Evolutionary conservation across 2,797 vertebrate species (phyloP).

Genomic region (Champsocephalus esox): DNA sequence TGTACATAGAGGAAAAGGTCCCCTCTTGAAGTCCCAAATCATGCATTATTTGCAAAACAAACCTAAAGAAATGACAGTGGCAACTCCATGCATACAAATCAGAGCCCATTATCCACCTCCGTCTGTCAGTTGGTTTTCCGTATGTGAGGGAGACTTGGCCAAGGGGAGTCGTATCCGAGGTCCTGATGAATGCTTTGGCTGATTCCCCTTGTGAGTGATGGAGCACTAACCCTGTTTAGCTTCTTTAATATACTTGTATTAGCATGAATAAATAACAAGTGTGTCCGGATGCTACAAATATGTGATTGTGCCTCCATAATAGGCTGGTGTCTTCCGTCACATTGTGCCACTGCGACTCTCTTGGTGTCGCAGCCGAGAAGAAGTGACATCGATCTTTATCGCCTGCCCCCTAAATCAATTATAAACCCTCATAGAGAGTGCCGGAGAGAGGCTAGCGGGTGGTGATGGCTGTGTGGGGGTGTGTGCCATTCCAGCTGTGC

Average conservation of each 20-base stretch:
- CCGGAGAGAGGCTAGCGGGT: conserved; percentile 53
- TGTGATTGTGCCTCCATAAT: conserved; percentile 97
- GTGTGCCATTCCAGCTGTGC: conserved; percentile 57
- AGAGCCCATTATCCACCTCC: conserved; percentile 72
- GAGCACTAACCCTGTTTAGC: conserved; percentile 95
- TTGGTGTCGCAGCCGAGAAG: conserved; percentile 90
- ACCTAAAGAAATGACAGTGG: conserved; percentile 76
- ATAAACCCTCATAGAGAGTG: conserved; percentile 63
- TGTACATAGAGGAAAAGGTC: conserved; percentile 33
- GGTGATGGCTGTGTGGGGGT: conserved; percentile 41
- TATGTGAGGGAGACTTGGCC: conserved; percentile 62
- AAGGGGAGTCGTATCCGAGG: conserved; percentile 75
- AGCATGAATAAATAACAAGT: conserved; percentile 98
- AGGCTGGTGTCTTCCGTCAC: conserved; percentile 92
- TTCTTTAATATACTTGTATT: conserved; percentile 99
- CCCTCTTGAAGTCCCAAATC: conserved; percentile 70
- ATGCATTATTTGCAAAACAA: conserved; percentile 78
- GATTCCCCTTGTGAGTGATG: conserved; percentile 97
- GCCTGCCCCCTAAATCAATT: conserved; percentile 90
- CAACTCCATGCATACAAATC: conserved; percentile 74
- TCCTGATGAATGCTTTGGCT: conserved; percentile 93
- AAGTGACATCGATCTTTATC: conserved; percentile 93
- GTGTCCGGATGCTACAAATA: conserved; percentile 95
- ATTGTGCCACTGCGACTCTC: conserved; percentile 91
- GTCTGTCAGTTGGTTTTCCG: conserved; percentile 71